Evolutionary conservation across 2,888 invertebrate genomes (phyloP), one percentile per base, ranked within the genome.

Genomic region (Achlya flavicornis): DNA sequence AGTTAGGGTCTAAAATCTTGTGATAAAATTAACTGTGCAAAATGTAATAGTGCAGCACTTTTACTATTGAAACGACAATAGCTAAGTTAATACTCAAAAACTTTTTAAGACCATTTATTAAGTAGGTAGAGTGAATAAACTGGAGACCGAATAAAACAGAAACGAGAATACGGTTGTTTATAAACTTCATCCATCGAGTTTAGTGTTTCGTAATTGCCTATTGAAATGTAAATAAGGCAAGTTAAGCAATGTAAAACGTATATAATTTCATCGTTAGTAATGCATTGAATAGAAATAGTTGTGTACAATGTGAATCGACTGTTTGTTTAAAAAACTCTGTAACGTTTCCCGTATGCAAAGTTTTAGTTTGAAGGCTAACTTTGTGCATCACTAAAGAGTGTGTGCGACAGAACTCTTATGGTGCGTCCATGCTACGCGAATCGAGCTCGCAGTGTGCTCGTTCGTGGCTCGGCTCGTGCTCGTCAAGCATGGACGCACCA

Each of bases 331-430:
- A 67, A 72, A 82, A 81, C 76, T 80, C 70, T 67, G 71, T 72
- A 76, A 69, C 73, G 74, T 76, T 76, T 74, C 75, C 53, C 72
- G 69, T 73, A 75, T 76, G 69, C 72, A 75, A 83, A 88, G 80
- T 85, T 84, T 63, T 68, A 70, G 74, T 72, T 73, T 71, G 64
- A 61, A n/a, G 60, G 67, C 68, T 68, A 87, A 89, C 81, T 90
- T 88, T 81, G 80, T 81, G 78, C 83, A 83, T 81, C 75, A 77
- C 67, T 73, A 70, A 84, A 80, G 79, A 80, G 74, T 78, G 81
- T 78, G 78, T 79, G 78, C 77, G 72, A 81, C 83, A 85, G 85
- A 86, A 85, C 80, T 83, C n/a, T n/a, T n/a, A n/a, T n/a, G n/a
- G n/a, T n/a, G n/a, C n/a, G n/a, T n/a, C n/a, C n/a, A n/a, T n/a